Conservation (phyloP, 2,888 invertebrate genomes). For the Drosophila dives region DNA sequence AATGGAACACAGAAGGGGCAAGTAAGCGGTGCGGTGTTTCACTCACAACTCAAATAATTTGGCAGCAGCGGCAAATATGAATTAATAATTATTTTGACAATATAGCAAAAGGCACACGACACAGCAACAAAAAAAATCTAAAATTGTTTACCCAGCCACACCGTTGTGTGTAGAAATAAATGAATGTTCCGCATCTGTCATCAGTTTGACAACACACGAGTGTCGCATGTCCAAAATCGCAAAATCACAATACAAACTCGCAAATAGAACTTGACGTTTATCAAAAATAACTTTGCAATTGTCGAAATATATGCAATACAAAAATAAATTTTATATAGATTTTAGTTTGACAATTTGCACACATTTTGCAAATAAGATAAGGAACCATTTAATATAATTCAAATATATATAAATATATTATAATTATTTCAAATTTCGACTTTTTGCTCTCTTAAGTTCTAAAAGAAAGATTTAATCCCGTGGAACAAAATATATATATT, state of each 20-base stretch:
- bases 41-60: conserved; percentile 48
- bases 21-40: conserved; percentile 1
- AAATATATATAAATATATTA: not conserved
- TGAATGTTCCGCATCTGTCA: conserved; percentile 75
- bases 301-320: not conserved
- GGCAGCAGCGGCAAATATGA: conserved; percentile 63
- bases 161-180: conserved; percentile 44
- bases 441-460: not conserved
- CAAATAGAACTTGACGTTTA: conserved; percentile 39
- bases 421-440: not conserved
- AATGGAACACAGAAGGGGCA: conserved; percentile 1
- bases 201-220: conserved; percentile 56
- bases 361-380: no score
- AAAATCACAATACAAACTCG: conserved; percentile 28
- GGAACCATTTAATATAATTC: not conserved
- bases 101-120: conserved; percentile 73
- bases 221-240: conserved; percentile 55
- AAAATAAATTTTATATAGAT: conserved; percentile 6
- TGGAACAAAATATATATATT: no score
- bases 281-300: conserved; percentile 34
- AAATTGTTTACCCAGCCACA: conserved; percentile 16
- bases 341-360: not conserved
- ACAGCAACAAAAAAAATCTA: conserved; percentile 29
- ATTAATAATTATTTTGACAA: conserved; percentile 73
- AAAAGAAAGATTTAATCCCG: not conserved